Conservation (phyloP, 2,113 vertebrate species). For the Alexandromys fortis region DNA sequence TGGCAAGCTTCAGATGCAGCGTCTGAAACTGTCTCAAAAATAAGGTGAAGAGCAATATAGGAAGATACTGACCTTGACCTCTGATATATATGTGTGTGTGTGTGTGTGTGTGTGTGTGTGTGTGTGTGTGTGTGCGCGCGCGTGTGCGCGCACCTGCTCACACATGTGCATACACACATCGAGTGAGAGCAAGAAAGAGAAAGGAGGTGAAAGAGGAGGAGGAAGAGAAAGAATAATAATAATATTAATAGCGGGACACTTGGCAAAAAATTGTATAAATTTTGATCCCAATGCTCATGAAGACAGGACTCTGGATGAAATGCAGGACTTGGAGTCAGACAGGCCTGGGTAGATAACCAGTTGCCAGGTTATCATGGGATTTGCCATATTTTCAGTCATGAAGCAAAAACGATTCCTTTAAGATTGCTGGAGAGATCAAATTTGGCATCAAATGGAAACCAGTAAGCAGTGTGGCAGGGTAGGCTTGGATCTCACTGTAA, state of each 20-base stretch:
- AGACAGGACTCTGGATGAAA: background rate
- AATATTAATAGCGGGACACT: background rate
- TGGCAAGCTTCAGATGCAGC: background rate
- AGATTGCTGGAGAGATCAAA: background rate
- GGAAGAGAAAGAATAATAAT: background rate
- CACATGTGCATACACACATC: background rate
- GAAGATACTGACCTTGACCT: background rate
- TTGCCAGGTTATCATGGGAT: background rate
- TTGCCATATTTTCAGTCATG: background rate
- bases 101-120: no score
- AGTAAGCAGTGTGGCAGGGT: no score
- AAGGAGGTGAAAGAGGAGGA: no score
- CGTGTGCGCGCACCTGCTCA: background rate
- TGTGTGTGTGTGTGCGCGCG: no score
- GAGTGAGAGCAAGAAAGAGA: background rate
- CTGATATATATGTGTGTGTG: background rate
- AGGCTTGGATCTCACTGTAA: background rate
- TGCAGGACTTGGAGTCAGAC: background rate
- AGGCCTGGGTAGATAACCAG: background rate
- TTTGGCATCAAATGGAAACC: background rate
- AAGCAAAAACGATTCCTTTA: background rate
- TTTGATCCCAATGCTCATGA: background rate
- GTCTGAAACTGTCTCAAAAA: background rate
- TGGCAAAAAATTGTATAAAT: background rate
- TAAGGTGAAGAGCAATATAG: background rate